Base-by-base conservation (phyloP, 2,888 invertebrate genomes). In the Lithophane ornitopus region DNA sequence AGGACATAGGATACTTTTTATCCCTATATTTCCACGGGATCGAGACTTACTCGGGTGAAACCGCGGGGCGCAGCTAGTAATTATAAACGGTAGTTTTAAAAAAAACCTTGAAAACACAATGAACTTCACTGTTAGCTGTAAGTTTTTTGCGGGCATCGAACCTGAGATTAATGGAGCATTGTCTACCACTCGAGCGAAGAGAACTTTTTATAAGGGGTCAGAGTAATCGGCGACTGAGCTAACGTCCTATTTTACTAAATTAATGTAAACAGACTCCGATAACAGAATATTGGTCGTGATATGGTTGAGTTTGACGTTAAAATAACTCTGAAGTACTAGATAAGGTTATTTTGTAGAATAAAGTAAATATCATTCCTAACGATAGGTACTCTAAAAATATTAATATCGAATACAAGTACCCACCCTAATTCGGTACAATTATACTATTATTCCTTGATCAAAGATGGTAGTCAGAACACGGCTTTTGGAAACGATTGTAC, bases 151-250 rank as follows among this genome's bases (percentile, higher is more conserved):
- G 79, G 78, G 49, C 86, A 41, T 82, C 79, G 86, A 82, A 82
- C 86, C 39, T 66, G 86, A 86, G 67, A 59, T 49, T 86, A 70
- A 82, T 82, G 58, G 56, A 41, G 54, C 72, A 83, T 83, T 80
- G 67, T 83, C 56, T 86, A 61, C 41, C 49, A 71, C 34, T 76
- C 63, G 58, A 70, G 34, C 54, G 49, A 0, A 54, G 41, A 59
- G 46, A 65, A 58, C 58, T 83, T 78, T 82, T 58, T 66, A 46
- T 39, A 71, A 12, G 52, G 22, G 86, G 67, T 73, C 80, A 83
- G 0, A 73, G 54, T 44, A 70, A 67, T 59, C 16, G n/a, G n/a
- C 3, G 2, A 39, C 26, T 44, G 8, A 39, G 49, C 26, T 46
- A 44, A 76, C 56, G 72, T 28, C 41, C 70, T 78, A 86, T 68